phyloP scores from a whole-genome alignment of 2,797 vertebrate genomes.

The Enteromius argenteus region DNA sequence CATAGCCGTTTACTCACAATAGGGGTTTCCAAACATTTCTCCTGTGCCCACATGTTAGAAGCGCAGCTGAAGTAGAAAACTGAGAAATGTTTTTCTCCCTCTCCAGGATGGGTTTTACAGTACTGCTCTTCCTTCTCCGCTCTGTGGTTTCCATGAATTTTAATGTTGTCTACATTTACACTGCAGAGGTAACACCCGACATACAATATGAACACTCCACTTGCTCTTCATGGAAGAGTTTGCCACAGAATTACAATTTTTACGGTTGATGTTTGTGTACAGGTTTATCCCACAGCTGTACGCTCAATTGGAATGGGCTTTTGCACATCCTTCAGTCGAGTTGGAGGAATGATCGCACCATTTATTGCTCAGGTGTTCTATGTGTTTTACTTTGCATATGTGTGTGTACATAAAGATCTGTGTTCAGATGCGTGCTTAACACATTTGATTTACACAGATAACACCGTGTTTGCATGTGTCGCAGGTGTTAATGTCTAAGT shows the following conservation, averaged over 20 bases:
- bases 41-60: neutral
- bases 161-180: constrained; percentile 95
- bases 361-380: constrained; percentile 90
- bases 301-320: constrained; percentile 92
- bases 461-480: constrained; percentile 37
- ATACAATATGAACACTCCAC: neutral
- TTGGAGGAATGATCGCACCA: constrained; percentile 94
- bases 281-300: constrained; percentile 93
- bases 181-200: constrained; percentile 86
- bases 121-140: constrained; percentile 89
- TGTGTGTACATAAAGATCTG: neutral
- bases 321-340: constrained; percentile 90
- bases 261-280: constrained; percentile 23
- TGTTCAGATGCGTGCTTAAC: neutral
- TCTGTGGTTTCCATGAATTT: constrained; percentile 94
- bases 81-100: constrained; percentile 25
- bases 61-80: neutral
- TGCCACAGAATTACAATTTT: too few species aligned
- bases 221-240: neutral
- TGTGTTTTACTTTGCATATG: neutral
- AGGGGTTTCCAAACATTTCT: neutral
- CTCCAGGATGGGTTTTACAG: constrained; percentile 82
- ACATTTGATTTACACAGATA: neutral
- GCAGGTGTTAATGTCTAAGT: constrained; percentile 89
- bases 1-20: neutral